Base-by-base conservation (phyloP, 2,888 invertebrate genomes). In the Eupithecia insigniata region DNA sequence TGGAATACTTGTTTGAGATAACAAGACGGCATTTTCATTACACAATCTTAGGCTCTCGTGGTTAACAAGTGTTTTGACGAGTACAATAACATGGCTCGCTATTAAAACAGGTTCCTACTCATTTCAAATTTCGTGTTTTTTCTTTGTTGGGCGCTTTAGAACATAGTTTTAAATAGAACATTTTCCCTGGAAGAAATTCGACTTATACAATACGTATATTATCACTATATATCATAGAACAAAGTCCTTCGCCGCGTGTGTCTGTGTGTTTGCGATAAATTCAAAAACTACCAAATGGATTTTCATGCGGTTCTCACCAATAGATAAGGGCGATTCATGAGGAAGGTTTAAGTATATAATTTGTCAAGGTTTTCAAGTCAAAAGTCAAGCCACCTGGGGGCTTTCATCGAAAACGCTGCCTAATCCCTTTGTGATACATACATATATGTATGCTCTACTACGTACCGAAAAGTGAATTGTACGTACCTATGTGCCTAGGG, bases 1-100 rank as follows among this genome's bases (percentile, higher is more conserved):
- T 69, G 36, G 30, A 60, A 62, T 36, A 65, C 36, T 64, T 62
- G 69, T 61, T 34, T 26, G 43, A 71, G 74, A 74, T 71, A 72
- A 69, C 64, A 70, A 74, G 69, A 58, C 64, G 67, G 67, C 71
- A 69, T 16, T 67, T 71, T 71, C 30, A 36, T 67, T 30, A 46
- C 61, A 58, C 39, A 66, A 65, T 26, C 69, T 69, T n/a, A 43
- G 18, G 6, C n/a, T 64, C 51, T 68, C 7, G 32, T 5, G 22
- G 39, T 32, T 39, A 36, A 64, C 64, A 64, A 64, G 36, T 64
- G 64, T 64, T 64, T 36, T 64, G 18, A 36, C 14, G 36, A 7
- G n/a, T n/a, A 34, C 34, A 22, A 36, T 36, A 34, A 26, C 26
- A 34, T 34, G 36, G 34, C 14, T 26, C 2, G 55, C 22, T 55